Conservation (phyloP, 2,797 vertebrate species). For the Enteromius radiatus region DNA sequence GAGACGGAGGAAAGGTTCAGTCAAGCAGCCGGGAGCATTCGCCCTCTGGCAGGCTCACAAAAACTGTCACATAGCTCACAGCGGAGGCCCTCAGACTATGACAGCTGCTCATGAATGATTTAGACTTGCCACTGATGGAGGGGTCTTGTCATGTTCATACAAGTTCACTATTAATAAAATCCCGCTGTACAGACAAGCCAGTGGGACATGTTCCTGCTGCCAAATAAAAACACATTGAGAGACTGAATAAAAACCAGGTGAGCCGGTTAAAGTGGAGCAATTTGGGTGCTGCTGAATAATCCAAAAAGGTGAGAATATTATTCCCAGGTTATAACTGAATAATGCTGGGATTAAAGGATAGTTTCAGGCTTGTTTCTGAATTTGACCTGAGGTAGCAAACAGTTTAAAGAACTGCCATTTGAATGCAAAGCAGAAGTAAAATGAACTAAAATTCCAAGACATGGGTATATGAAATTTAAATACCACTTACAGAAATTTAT, state of each 20-base stretch:
- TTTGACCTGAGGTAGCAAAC: background rate
- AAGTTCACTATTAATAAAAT: constrained; percentile 63
- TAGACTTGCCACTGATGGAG: constrained; percentile 56
- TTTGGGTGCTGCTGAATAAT: background rate
- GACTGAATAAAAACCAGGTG: constrained; percentile 34
- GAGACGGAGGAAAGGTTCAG: constrained; percentile 21
- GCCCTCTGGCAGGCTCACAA: constrained; percentile 56
- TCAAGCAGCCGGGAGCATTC: constrained; percentile 41
- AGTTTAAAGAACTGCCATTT: background rate
- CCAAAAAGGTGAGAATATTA: background rate
- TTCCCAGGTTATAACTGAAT: background rate
- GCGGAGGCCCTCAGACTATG: constrained; percentile 45
- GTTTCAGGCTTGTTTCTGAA: background rate
- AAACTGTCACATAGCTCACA: constrained; percentile 51
- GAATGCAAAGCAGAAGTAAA: background rate
- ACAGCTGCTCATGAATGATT: constrained; percentile 70
- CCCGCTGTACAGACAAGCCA: constrained; percentile 37
- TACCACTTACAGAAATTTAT: background rate
- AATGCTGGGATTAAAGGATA: background rate
- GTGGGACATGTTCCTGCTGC: constrained; percentile 30
- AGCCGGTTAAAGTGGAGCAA: constrained; percentile 26
- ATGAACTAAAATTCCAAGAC: background rate
- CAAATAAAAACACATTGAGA: constrained; percentile 37
- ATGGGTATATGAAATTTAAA: background rate
- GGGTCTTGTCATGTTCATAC: constrained; percentile 59